phyloP scores from a whole-genome alignment of 2,113 vertebrate genomes.

The Eptatretus burgeri region DNA sequence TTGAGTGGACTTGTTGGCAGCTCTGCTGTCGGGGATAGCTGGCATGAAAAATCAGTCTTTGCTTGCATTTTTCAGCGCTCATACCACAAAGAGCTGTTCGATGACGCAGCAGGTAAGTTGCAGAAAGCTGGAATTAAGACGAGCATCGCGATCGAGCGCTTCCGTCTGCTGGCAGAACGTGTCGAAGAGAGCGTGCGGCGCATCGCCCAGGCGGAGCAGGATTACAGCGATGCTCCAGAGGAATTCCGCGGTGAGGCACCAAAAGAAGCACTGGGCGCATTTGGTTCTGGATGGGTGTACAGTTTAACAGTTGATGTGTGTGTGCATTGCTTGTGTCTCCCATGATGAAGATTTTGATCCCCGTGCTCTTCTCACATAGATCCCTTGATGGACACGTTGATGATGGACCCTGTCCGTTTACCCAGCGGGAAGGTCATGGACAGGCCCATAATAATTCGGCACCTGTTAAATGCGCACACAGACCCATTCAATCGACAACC shows the following conservation, averaged over 20 bases:
- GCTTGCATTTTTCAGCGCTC: constrained; percentile 31
- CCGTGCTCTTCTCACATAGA: constrained; percentile 20
- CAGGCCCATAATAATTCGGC: constrained; percentile 67
- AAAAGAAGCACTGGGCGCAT: too few relatives aligned
- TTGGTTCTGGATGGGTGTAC: too few relatives aligned
- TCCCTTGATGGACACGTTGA: constrained; percentile 90
- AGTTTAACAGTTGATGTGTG: too few relatives aligned
- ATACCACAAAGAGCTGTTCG: constrained; percentile 83
- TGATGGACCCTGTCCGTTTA: constrained; percentile 73
- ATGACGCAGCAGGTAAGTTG: constrained; percentile 95
- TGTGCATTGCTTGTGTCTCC: too few relatives aligned
- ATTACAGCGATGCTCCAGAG: constrained; percentile 91
- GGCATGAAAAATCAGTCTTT: too few relatives aligned
- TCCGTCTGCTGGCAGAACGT: constrained; percentile 72
- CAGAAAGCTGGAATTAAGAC: constrained; percentile 92
- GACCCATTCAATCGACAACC: constrained; percentile 92
- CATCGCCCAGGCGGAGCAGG: constrained; percentile 79
- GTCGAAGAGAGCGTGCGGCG: constrained; percentile 83
- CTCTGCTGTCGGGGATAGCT: too few relatives aligned
- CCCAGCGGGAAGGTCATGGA: constrained; percentile 92
- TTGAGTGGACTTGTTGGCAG: too few relatives aligned
- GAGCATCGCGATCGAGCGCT: constrained; percentile 91
- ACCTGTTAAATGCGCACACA: constrained; percentile 77
- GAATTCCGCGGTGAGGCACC: constrained; percentile 48
- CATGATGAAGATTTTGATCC: neutral